Conservation (phyloP, 2,113 vertebrate genomes). For the Aphelocoma coerulescens region DNA sequence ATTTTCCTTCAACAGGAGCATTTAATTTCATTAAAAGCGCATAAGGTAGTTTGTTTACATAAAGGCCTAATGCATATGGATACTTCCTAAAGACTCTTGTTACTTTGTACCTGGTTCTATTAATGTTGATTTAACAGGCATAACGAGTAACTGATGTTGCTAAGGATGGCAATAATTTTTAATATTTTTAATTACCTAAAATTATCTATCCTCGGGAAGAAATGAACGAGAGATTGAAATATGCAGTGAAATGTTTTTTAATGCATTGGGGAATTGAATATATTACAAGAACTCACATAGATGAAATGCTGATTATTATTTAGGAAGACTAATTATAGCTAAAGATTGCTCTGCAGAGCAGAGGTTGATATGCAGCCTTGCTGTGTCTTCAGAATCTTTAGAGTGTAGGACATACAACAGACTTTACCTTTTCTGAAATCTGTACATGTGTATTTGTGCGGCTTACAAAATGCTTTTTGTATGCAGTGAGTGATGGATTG, state of each 20-base stretch:
- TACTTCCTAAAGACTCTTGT: not conserved
- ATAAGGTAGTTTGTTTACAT: not conserved
- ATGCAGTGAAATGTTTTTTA: not conserved
- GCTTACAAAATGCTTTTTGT: not conserved
- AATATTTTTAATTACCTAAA: constrained; percentile 10
- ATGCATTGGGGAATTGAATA: not conserved
- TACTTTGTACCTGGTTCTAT: not conserved
- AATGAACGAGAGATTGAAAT: not conserved
- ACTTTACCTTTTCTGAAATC: not conserved
- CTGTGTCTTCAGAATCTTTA: not conserved
- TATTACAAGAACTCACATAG: not conserved
- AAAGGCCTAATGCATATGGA: not conserved
- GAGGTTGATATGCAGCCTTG: not conserved
- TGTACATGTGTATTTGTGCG: not conserved
- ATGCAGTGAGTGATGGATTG: not conserved
- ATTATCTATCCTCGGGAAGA: not conserved
- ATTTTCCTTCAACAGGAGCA: not conserved
- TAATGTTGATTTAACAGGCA: not conserved
- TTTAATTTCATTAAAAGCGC: not conserved
- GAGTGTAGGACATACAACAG: not conserved
- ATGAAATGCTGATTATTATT: not conserved
- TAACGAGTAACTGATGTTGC: not conserved
- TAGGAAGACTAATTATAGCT: constrained; percentile 18
- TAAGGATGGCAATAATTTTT: not conserved
- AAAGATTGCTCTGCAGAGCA: not conserved